A percentile compares a stretch with the other conserved stretches of the same genome.
phyloP scores from a whole-genome alignment of 2,797 vertebrate genomes.

The Spheniscus humboldti region DNA sequence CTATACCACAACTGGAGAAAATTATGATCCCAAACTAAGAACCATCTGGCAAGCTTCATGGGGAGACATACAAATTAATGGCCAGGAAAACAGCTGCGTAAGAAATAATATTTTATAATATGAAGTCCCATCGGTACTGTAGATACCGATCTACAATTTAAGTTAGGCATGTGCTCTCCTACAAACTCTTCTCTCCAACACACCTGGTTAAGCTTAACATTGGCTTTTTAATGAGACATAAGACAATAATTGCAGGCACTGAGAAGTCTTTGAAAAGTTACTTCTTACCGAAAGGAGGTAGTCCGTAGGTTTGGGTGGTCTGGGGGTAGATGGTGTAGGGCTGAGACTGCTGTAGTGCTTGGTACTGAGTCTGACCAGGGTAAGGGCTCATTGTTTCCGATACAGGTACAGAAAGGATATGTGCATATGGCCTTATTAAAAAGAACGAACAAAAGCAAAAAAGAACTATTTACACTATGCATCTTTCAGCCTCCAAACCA shows the following conservation, averaged over 20 bases:
- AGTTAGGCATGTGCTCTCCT: background rate
- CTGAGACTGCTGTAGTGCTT: constrained; percentile 87
- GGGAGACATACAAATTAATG: background rate
- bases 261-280: background rate
- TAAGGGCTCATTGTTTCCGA: constrained; percentile 87
- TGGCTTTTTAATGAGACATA: background rate
- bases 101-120: background rate
- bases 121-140: background rate
- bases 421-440: constrained; percentile 77
- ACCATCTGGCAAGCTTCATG: background rate
- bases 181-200: background rate
- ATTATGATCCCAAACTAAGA: background rate
- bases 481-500: background rate
- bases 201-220: background rate
- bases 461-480: background rate
- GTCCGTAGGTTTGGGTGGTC: constrained; percentile 90
- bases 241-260: background rate
- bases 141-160: background rate
- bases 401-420: constrained; percentile 78
- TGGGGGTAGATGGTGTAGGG: constrained; percentile 91
- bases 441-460: background rate
- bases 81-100: background rate
- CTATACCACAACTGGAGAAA: background rate
- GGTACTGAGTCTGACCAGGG: constrained; percentile 84
- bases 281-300: constrained; percentile 94